These are phyloP conservation scores for Ameiurus melas DNA, from an alignment of 2,113 vertebrate species.

Conservation along the genomic window DNA sequence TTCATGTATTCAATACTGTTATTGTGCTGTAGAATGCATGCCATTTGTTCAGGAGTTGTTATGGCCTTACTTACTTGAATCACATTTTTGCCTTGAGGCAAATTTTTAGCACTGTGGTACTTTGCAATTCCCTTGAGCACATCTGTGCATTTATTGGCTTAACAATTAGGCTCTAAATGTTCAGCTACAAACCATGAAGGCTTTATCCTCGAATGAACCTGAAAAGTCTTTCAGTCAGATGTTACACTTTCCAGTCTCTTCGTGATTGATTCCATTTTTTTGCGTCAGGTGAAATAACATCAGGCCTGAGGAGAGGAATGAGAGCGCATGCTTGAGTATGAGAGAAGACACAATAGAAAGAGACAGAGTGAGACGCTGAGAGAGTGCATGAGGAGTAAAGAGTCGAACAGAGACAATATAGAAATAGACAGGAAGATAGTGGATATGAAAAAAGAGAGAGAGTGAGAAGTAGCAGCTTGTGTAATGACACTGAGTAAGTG, in stretches of 20 bases:
- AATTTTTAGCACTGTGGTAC: slow-evolving; percentile 13
- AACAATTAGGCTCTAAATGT: slow-evolving; percentile 31
- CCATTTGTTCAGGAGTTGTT: neutral
- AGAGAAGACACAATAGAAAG: slow-evolving; percentile 27
- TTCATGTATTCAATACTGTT: neutral
- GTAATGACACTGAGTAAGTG: slow-evolving; percentile 23
- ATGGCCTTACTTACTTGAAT: neutral
- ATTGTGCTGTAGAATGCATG: no score
- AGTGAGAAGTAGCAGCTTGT: slow-evolving; percentile 2
- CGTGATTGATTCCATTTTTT: slow-evolving; percentile 33
- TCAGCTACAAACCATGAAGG: slow-evolving; percentile 7
- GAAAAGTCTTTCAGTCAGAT: slow-evolving; percentile 10
- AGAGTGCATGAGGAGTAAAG: slow-evolving; percentile 13
- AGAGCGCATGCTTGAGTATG: slow-evolving; percentile 13
- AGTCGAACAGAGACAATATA: slow-evolving; percentile 4
- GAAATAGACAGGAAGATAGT: slow-evolving; percentile 13
- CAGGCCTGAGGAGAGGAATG: slow-evolving; percentile 9
- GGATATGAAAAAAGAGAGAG: neutral
- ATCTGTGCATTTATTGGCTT: neutral
- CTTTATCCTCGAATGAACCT: slow-evolving; percentile 33
- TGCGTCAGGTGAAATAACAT: slow-evolving; percentile 38
- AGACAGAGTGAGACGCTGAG: slow-evolving; percentile 23
- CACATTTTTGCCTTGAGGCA: neutral
- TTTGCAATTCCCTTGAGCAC: slow-evolving; percentile 20
- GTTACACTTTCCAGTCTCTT: slow-evolving; percentile 15